Percentiles rank a stretch among this genome's conserved stretches.
phyloP scores from a whole-genome alignment of 2,888 invertebrate genomes.

The Eupithecia subumbrata region DNA sequence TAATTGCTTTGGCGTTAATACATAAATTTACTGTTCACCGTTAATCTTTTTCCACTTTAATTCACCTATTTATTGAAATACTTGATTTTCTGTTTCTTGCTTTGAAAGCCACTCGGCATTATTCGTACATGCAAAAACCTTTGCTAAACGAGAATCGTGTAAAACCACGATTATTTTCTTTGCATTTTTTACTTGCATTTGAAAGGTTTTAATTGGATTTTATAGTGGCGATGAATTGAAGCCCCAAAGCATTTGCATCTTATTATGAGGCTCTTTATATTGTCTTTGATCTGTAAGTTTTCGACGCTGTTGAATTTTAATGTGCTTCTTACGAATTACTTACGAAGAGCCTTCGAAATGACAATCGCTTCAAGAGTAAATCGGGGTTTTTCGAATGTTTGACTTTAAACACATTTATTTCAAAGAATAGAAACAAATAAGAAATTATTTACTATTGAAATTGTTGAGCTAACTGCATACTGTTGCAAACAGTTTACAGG shows the following conservation, averaged over 20 bases:
- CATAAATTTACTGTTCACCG: too few relatives aligned
- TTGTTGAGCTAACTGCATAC: too few relatives aligned
- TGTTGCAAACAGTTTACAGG: too few relatives aligned
- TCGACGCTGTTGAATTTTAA: background rate
- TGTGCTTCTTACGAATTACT: background rate
- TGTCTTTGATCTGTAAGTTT: constrained; percentile 24
- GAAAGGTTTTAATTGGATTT: constrained; percentile 32
- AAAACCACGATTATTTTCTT: constrained; percentile 14
- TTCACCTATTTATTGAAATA: background rate
- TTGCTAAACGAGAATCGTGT: background rate
- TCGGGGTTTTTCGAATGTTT: background rate
- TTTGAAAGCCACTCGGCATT: background rate
- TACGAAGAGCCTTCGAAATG: background rate
- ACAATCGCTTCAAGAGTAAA: background rate
- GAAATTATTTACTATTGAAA: too few relatives aligned
- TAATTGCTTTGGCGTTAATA: too few relatives aligned
- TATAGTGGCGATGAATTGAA: constrained; percentile 21
- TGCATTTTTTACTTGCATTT: constrained; percentile 28
- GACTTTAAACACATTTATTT: too few relatives aligned
- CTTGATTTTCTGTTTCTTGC: background rate
- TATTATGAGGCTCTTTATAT: constrained; percentile 26
- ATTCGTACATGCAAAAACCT: background rate
- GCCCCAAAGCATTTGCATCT: constrained; percentile 33
- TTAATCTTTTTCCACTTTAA: too few relatives aligned
- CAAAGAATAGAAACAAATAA: too few relatives aligned